Conservation (phyloP, 2,797 vertebrate genomes). For the Sus cebifrons region DNA sequence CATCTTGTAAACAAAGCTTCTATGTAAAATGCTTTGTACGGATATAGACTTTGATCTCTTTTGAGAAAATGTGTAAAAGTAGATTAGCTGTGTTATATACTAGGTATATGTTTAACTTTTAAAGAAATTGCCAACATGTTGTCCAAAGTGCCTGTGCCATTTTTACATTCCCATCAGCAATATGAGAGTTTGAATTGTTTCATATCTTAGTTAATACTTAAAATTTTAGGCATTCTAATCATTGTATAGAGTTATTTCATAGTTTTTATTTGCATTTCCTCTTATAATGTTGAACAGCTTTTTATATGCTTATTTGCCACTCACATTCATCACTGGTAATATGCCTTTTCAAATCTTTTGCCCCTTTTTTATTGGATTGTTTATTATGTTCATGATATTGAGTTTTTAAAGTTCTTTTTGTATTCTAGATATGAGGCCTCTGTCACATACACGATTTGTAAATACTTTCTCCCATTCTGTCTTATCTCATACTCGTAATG, state of each 20-base stretch:
- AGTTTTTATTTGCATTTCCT: conserved; percentile 46
- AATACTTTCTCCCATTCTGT: conserved; percentile 23
- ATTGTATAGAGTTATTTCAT: neutral
- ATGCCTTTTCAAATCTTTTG: conserved; percentile 29
- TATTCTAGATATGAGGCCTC: neutral
- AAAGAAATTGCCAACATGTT: neutral
- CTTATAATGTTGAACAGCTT: neutral
- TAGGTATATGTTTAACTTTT: neutral
- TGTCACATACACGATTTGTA: conserved; percentile 1
- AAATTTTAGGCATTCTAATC: neutral
- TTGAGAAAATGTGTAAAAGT: neutral
- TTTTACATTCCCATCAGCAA: neutral
- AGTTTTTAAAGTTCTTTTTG: neutral
- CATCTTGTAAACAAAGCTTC: neutral
- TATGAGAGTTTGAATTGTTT: neutral
- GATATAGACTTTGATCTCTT: neutral
- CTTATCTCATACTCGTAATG: neutral
- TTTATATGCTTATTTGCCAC: neutral
- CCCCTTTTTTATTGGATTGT: conserved; percentile 8
- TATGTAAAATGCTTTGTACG: neutral
- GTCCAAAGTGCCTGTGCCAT: neutral
- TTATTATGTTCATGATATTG: conserved; percentile 28
- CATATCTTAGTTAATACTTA: neutral
- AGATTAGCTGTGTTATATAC: neutral
- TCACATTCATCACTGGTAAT: neutral